phyloP scores from a whole-genome alignment of 2,888 invertebrate species.

The Caenorhabditis sulstoni region DNA sequence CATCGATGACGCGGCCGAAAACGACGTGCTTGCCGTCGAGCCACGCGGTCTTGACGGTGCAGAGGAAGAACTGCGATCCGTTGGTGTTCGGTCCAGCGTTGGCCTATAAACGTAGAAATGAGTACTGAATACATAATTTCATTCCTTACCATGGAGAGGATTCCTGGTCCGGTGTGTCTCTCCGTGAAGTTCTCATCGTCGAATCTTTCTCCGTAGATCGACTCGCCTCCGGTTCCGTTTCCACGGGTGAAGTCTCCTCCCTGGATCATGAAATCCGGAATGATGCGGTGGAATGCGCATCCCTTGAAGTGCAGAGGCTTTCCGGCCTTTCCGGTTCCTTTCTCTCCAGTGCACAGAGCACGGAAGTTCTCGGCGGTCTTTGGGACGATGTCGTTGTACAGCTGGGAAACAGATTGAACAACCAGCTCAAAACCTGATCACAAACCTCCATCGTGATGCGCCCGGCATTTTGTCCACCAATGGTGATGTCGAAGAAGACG shows the following conservation, averaged over 20 bases:
- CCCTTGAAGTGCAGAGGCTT: conserved; percentile 87
- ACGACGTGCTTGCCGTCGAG: conserved; percentile 76
- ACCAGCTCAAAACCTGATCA: neutral
- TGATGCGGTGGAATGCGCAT: conserved; percentile 92
- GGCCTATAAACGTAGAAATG: conserved; percentile 53
- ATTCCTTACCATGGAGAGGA: conserved; percentile 89
- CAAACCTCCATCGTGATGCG: conserved; percentile 78
- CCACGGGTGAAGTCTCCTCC: conserved; percentile 91
- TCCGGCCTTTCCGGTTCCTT: conserved; percentile 87
- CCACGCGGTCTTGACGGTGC: conserved; percentile 76
- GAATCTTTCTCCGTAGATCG: conserved; percentile 93
- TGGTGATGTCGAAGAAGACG: conserved; percentile 79
- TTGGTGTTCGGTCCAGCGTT: conserved; percentile 77
- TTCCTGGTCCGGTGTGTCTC: conserved; percentile 79
- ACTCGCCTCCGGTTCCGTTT: conserved; percentile 91
- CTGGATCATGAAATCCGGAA: conserved; percentile 98
- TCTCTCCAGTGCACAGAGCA: conserved; percentile 94
- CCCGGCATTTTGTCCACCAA: conserved; percentile 74
- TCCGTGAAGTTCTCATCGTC: conserved; percentile 96
- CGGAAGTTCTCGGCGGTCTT: conserved; percentile 94
- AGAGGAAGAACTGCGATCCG: conserved; percentile 78
- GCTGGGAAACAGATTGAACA: conserved; percentile 83
- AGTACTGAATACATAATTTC: neutral
- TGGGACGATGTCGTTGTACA: conserved; percentile 92
- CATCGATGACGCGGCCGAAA: conserved; percentile 67